Evolutionary conservation across 2,888 invertebrate genomes (phyloP), one percentile per base, ranked within the genome.

Genomic region (Leptinotarsa haldemani): DNA sequence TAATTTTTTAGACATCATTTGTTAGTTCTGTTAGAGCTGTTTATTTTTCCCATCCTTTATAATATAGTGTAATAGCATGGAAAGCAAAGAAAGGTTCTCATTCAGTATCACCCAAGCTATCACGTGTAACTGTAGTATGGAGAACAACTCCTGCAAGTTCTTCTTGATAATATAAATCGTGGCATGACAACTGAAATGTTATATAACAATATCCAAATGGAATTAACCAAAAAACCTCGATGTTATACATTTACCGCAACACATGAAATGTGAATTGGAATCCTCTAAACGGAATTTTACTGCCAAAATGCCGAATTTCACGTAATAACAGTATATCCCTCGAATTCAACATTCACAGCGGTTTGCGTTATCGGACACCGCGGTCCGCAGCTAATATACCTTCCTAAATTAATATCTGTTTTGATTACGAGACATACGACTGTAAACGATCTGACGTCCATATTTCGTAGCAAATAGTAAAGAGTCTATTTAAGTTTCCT

Each of bases 371-470:
- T 16, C 50, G 50, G 50, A 50, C n/a, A 50, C 4, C 3, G 40
- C 9, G 40, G 40, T 40, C 40, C 22, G n/a, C 16, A 46, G 47
- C 12, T 64, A 64, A 64, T 63, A 22, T 40, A 64, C 18, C 4
- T 40, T 40, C 9, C 40, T 7, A 40, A 64, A 40, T 40, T 64
- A 47, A 64, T 64, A 30, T 18, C 64, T 64, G 64, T 20, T 64
- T 20, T 46, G 25, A 46, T 64, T 64, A 40, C 18, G n/a, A 40
- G 64, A 16, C 47, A 9, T 40, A 40, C 40, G 64, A 64, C 40
- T 64, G n/a, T 40, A 13, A 40, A 20, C 20, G 46, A 46, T n/a
- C 64, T 18, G 46, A 64, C 46, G 46, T 40, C 20, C 20, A 63
- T 63, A 30, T 30, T 18, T 22, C 40, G 18, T 18, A 40, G 40